Base-by-base conservation (phyloP, 2,113 vertebrate genomes). In the Silurus glanis region DNA sequence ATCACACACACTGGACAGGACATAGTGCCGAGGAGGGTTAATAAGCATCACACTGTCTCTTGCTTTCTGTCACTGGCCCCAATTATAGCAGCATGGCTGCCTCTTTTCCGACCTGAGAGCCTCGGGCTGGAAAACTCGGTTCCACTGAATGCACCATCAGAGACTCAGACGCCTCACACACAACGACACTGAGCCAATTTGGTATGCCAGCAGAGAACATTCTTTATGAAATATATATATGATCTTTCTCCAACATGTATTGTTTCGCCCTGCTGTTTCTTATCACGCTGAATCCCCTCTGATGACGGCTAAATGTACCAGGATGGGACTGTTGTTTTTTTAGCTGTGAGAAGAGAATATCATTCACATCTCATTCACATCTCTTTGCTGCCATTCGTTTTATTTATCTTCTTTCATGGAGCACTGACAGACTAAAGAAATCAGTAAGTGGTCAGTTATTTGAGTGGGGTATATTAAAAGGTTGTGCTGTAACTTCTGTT, bases 221-320 rank as follows among this genome's bases (percentile, higher is more conserved):
- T 91, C 88, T 92, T 92, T 91, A 94, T 95, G 91, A 95, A 94
- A 95, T 94, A 95, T 95, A 94, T 28, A 74, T 74, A 94, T 93
- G 93, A 94, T 95, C 92, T 92, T 94, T 91, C 93, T 94, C 92
- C 93, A 94, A 94, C 92, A 93, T 94, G 93, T 92, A 94, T 95
- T 94, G 94, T 95, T 95, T 92, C 88, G 78, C 91, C 45, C 93
- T 91, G 87, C 89, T 93, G 92, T 93, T 94, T 91, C 91, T 94
- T 91, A 92, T 93, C 92, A 93, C 90, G 78, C 91, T 66, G 88
- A 88, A 90, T 91, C 87, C 87, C 88, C 89, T 88, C 89, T 90
- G 88, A 92, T 87, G 88, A 91, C 81, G 87, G 90, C 81, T 90
- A 87, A 86, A 89, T 85, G 91, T 90, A 92, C 90, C 89, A 89